Conservation (phyloP, 1,140 invertebrate species). For the Geopemphigus sp. region DNA sequence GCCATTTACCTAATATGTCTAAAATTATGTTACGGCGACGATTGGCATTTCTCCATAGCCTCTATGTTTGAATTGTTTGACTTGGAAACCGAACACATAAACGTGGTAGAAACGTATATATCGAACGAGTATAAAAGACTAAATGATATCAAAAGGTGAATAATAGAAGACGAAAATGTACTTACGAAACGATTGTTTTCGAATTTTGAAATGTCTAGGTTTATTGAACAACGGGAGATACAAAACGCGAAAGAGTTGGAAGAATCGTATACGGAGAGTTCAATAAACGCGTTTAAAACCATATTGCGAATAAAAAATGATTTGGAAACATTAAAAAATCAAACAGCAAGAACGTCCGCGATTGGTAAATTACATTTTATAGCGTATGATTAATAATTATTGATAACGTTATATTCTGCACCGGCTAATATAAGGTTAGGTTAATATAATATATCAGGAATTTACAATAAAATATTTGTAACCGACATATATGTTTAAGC, state of each 20-base stretch:
- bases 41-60: constrained; percentile 11
- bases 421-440: too few species aligned
- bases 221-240: constrained; percentile 7
- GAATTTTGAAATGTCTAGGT: not conserved
- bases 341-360: not conserved
- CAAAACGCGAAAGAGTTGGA: constrained; percentile 4
- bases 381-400: not conserved
- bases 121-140: not conserved
- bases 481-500: too few species aligned
- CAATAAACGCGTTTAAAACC: constrained; percentile 21
- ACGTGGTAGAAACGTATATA: not conserved
- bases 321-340: constrained; percentile 4
- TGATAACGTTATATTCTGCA: too few species aligned
- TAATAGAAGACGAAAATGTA: not conserved
- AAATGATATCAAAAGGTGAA: not conserved
- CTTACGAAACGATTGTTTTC: not conserved
- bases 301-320: constrained; percentile 6
- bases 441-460: too few species aligned
- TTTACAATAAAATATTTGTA: too few species aligned
- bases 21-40: not conserved
- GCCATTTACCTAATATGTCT: not conserved
- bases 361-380: not conserved
- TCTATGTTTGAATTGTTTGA: not conserved
- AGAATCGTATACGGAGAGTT: constrained; percentile 9
- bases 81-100: not conserved